Evolutionary conservation across 2,797 vertebrate genomes (phyloP).

Genomic region (Limosa lapponica): DNA sequence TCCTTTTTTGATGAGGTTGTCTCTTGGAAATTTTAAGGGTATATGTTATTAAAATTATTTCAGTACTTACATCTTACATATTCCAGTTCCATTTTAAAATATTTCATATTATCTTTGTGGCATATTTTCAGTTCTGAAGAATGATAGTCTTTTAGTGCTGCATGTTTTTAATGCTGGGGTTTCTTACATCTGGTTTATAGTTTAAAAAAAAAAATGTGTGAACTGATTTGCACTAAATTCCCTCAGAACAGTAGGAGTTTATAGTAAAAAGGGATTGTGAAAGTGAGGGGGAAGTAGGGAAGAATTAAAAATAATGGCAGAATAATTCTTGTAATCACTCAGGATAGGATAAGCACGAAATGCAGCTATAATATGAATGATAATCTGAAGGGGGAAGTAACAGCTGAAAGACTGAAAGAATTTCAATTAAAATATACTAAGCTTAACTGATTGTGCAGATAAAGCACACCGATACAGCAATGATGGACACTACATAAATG

Average conservation of each 20-base stretch:
- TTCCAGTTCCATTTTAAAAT: not conserved
- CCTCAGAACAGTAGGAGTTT: not conserved
- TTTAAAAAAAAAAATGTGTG: not conserved
- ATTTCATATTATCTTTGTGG: not conserved
- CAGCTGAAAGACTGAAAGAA: conserved; percentile 53
- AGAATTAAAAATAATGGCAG: conserved; percentile 43
- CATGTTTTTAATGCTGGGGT: not conserved
- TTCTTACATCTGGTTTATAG: conserved; percentile 24
- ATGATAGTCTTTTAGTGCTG: not conserved
- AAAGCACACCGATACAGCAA: not conserved
- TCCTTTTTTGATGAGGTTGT: not conserved
- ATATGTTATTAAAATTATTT: conserved; percentile 19
- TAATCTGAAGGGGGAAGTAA: conserved; percentile 46
- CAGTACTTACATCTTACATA: not conserved
- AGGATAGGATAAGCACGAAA: conserved; percentile 47
- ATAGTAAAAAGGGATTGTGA: not conserved
- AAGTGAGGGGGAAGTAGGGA: not conserved
- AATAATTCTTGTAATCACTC: conserved; percentile 36
- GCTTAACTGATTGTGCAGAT: conserved; percentile 53
- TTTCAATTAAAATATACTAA: conserved; percentile 65
- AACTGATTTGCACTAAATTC: conserved; percentile 42
- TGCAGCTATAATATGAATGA: conserved; percentile 27
- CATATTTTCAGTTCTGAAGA: not conserved
- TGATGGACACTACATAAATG: conserved; percentile 12
- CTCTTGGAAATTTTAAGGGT: not conserved